Base-by-base conservation (phyloP, 2,888 invertebrate genomes). In the Epinotia bilunana region DNA sequence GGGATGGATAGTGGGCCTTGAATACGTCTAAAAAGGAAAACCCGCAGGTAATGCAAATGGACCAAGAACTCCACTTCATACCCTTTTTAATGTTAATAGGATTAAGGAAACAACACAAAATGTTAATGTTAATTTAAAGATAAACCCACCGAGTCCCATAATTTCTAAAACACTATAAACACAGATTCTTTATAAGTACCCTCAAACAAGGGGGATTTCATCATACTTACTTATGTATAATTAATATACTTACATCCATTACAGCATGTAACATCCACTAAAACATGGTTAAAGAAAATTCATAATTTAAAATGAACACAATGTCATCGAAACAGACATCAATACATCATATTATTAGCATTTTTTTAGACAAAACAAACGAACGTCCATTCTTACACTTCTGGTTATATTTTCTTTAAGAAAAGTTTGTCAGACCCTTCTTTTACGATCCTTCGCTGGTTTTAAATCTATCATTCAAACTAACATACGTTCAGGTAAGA, bases 1-100 rank as follows among this genome's bases (percentile, higher is more conserved):
- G 43, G 39, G 72, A 72, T 75, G 75, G 72, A 72, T 75, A 75
- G 75, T 75, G 75, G 75, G 43, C 71, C 61, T 72, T 75, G 65
- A 75, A 75, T 46, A 75, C 75, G 7, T 75, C 75, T 46, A 75
- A 75, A 67, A 75, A 71, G 71, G 75, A 75, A 75, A 67, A 75
- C 61, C 71, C 71, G 18, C 75, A 75, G 75, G 75, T 75, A 75
- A 75, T 18, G 28, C 60, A 74, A 71, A 71, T 71, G 57, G 68
- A 73, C 49, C n/a, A 33, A 49, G 6, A 39, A 64, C 39, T 67
- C 63, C 58, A 18, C 16, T 69, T 70, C 65, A 49, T 74, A 53
- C n/a, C 28, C 33, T 64, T 71, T 64, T 74, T 72, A 55, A 28
- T 16, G 28, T 61, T 28, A 55, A 23, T 63, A 74, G 13, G 16